Conservation (phyloP, 2,888 invertebrate genomes). For the Machimus rusticus region DNA sequence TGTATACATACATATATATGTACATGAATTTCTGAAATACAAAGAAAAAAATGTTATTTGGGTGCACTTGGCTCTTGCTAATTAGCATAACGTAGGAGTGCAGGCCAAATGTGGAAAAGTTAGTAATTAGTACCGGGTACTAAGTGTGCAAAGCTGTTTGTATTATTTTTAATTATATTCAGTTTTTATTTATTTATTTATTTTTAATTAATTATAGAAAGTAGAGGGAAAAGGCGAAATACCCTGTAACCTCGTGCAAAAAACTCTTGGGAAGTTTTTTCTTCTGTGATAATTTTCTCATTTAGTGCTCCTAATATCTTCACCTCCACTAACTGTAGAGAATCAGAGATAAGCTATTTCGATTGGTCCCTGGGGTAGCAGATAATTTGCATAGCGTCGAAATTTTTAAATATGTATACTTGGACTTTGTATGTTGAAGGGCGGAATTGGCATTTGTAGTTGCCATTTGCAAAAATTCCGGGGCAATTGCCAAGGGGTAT, state of each 20-base stretch:
- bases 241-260: neutral
- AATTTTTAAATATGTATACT: neutral
- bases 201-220: neutral
- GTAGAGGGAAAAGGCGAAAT: neutral
- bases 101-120: neutral
- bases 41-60: neutral
- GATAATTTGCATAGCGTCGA: neutral
- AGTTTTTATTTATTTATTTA: neutral
- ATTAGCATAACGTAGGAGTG: neutral
- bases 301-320: neutral
- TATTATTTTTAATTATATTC: neutral
- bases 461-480: neutral
- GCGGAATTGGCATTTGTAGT: neutral
- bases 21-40: neutral
- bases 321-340: neutral
- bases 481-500: neutral
- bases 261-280: neutral
- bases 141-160: neutral
- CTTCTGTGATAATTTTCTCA: neutral
- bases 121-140: neutral
- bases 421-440: neutral
- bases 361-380: neutral
- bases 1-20: neutral
- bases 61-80: neutral
- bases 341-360: neutral